Evolutionary conservation across 1,140 invertebrate genomes (phyloP).

Genomic region (Panagrolaimus sp.): DNA sequence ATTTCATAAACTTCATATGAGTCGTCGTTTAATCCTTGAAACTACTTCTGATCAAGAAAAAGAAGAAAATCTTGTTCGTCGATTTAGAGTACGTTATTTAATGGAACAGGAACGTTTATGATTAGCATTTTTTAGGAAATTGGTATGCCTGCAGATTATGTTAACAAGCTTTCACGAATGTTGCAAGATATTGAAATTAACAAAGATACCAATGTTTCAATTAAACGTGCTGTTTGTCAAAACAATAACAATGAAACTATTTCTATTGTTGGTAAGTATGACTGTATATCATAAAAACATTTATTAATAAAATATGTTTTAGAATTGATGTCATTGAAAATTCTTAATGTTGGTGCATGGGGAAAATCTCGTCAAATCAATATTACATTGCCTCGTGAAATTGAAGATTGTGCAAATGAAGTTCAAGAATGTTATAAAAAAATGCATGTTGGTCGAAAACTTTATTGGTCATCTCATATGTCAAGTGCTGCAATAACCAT

Average conservation of each 20-base stretch:
- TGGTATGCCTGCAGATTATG: conserved; percentile 98
- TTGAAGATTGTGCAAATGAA: conserved; percentile 94
- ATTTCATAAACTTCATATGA: conserved; percentile 96
- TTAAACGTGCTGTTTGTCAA: conserved; percentile 59
- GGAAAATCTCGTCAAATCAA: conserved; percentile 77
- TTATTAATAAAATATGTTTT: conserved; percentile 25
- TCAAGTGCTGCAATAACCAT: conserved; percentile 95
- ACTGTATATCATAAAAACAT: conserved; percentile 4
- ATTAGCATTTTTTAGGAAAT: conserved; percentile 65
- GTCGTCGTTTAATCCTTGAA: conserved; percentile 84
- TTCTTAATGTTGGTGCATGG: conserved; percentile 97
- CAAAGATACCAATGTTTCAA: conserved; percentile 61
- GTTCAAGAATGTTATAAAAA: conserved; percentile 71
- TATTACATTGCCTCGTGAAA: conserved; percentile 87
- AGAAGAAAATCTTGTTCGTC: conserved; percentile 94
- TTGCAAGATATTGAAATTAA: conserved; percentile 98
- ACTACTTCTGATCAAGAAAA: conserved; percentile 97
- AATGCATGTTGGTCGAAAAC: conserved; percentile 92
- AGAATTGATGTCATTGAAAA: conserved; percentile 69
- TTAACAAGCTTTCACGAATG: conserved; percentile 88
- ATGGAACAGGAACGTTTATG: not conserved
- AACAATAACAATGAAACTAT: conserved; percentile 41
- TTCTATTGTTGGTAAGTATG: conserved; percentile 25
- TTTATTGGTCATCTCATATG: conserved; percentile 99
- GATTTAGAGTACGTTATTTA: conserved; percentile 61